Conservation (phyloP, 2,888 invertebrate genomes). For the Lypha dubia region DNA sequence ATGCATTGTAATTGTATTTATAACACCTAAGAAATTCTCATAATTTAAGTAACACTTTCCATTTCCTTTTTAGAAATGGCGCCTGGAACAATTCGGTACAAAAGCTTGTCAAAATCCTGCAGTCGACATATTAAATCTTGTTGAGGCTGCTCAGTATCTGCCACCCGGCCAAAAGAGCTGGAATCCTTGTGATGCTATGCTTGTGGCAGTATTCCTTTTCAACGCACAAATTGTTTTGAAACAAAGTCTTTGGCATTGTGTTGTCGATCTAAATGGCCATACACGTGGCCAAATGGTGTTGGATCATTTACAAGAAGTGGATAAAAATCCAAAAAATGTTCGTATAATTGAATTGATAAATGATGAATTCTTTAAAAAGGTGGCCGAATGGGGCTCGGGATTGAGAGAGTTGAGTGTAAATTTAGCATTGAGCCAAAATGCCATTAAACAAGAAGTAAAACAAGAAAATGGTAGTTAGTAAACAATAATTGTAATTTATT, state of each 20-base stretch:
- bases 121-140: conserved; percentile 84
- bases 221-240: conserved; percentile 81
- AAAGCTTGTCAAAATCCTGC: conserved; percentile 78
- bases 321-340: conserved; percentile 79
- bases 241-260: conserved; percentile 83
- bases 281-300: conserved; percentile 88
- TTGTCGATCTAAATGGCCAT: conserved; percentile 86
- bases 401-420: conserved; percentile 69
- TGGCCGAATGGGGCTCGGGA: conserved; percentile 83
- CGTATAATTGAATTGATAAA: conserved; percentile 83
- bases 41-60: not conserved
- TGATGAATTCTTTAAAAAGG: conserved; percentile 83
- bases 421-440: conserved; percentile 15
- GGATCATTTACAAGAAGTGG: conserved; percentile 83
- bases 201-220: conserved; percentile 84
- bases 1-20: conserved; percentile 78
- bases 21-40: not conserved
- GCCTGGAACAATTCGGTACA: conserved; percentile 83
- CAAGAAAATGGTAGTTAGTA: conserved; percentile 57
- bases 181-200: conserved; percentile 85
- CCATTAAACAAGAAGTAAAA: conserved; percentile 47
- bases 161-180: conserved; percentile 75
- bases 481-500: not conserved
- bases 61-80: conserved; percentile 84
- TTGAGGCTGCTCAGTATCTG: conserved; percentile 82